A percentile compares a stretch with the other conserved stretches of the same genome.
phyloP scores from a whole-genome alignment of 1,140 invertebrate species.

The Magallana ariakensis region DNA sequence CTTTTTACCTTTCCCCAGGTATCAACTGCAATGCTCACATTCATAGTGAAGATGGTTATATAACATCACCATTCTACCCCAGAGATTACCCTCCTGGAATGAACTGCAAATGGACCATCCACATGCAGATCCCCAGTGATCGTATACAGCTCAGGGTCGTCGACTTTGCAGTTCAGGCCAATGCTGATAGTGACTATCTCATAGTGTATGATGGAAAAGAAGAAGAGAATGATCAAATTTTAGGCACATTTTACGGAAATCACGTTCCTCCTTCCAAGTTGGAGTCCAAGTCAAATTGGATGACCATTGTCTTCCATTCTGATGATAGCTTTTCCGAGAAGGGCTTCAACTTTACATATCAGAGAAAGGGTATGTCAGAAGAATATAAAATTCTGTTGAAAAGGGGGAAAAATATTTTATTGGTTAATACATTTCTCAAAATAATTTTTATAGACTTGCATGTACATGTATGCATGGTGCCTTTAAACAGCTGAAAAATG shows the following conservation, averaged over 20 bases:
- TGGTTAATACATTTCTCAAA: too few species aligned
- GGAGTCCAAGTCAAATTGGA: conserved; percentile 60
- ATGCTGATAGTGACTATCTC: conserved; percentile 61
- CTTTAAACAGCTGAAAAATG: too few species aligned
- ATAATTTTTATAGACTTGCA: too few species aligned
- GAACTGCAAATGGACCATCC: conserved; percentile 60
- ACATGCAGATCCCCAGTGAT: conserved; percentile 42
- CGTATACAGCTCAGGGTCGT: conserved; percentile 64
- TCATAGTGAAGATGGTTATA: conserved; percentile 38
- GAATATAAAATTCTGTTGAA: too few species aligned
- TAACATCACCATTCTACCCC: conserved; percentile 55
- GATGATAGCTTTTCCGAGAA: conserved; percentile 50
- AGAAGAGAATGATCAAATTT: conserved; percentile 48
- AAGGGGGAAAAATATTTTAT: too few species aligned
- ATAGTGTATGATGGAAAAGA: conserved; percentile 66
- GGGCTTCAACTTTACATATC: conserved; percentile 69
- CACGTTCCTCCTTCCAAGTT: conserved; percentile 56
- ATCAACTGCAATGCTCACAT: conserved; percentile 39
- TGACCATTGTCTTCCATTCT: conserved; percentile 63
- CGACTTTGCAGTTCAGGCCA: conserved; percentile 59
- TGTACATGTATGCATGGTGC: too few species aligned
- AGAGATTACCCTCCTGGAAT: conserved; percentile 56
- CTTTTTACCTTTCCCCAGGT: not conserved
- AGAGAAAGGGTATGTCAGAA: conserved; percentile 65
- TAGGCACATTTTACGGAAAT: conserved; percentile 59